Percentiles rank a stretch among this genome's conserved stretches.
These are phyloP conservation scores for Osmerus eperlanus DNA, from an alignment of 2,113 vertebrate species.

Conservation along the genomic window DNA sequence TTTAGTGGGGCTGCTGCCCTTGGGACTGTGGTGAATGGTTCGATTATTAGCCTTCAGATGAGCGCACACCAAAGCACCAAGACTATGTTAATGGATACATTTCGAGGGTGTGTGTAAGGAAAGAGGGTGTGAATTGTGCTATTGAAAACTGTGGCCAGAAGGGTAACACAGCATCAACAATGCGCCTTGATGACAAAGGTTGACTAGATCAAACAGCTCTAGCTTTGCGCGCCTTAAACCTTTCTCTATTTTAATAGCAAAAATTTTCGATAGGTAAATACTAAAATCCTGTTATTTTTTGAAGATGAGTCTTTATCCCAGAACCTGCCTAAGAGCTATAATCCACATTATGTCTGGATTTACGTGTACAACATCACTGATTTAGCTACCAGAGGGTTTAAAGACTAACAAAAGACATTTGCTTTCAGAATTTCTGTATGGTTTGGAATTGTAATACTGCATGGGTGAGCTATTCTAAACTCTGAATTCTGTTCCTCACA, in stretches of 20 bases:
- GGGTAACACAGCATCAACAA: not conserved
- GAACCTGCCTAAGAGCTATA: not conserved
- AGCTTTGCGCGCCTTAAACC: too few species aligned
- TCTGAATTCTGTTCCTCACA: not conserved
- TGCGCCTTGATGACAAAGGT: not conserved
- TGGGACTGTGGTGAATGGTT: slow-evolving; percentile 1
- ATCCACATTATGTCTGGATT: slow-evolving; percentile 4
- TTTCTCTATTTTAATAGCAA: too few species aligned
- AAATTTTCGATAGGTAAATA: too few species aligned
- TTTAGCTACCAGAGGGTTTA: not conserved
- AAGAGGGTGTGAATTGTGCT: not conserved
- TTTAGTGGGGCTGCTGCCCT: slow-evolving; percentile 3
- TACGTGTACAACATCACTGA: slow-evolving; percentile 9
- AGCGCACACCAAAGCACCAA: slow-evolving; percentile 11
- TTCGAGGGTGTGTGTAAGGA: not conserved
- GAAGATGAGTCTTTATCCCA: too few species aligned
- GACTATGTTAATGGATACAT: not conserved
- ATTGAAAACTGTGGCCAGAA: not conserved
- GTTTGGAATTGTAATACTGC: slow-evolving; percentile 3
- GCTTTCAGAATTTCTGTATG: not conserved
- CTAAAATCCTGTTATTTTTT: too few species aligned
- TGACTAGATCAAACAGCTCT: not conserved
- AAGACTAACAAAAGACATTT: slow-evolving; percentile 9
- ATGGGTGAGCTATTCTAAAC: not conserved
- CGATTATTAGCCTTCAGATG: slow-evolving; percentile 14